Conservation (phyloP, 2,113 vertebrate species). For the Hydrochoerus hydrochaeris region DNA sequence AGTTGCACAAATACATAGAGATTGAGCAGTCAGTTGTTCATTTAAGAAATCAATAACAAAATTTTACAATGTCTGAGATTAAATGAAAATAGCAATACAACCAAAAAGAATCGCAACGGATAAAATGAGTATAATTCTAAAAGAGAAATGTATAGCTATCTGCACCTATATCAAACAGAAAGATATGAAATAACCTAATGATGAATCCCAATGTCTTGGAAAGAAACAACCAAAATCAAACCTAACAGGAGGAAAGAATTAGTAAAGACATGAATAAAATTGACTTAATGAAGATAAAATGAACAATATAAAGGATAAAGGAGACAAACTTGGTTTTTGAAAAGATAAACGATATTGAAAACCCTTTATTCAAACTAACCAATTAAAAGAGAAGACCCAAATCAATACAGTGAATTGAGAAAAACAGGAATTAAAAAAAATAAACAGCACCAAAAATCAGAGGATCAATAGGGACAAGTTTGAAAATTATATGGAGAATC, state of each 20-base stretch:
- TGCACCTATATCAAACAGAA: background rate
- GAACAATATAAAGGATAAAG: background rate
- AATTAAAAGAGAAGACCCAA: background rate
- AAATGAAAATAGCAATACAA: background rate
- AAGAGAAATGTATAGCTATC: background rate
- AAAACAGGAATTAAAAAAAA: background rate
- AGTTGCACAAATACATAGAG: background rate
- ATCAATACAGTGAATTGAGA: background rate
- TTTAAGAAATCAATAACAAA: background rate
- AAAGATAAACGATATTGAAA: background rate
- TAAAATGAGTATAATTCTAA: background rate
- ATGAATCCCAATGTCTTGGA: background rate
- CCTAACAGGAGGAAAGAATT: background rate
- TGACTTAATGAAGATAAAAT: background rate
- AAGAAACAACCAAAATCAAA: background rate
- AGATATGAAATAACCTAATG: background rate
- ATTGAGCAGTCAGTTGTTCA: background rate
- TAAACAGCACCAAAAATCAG: background rate
- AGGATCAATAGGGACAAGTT: background rate
- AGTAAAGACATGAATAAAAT: background rate
- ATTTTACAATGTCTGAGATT: background rate
- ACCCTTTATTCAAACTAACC: background rate
- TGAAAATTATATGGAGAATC: background rate
- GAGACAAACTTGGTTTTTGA: background rate
- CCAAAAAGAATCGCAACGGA: background rate